Percentiles rank a stretch among this genome's conserved stretches.
Conservation (phyloP, 2,113 vertebrate genomes). For the Protobothrops mucrosquamatus region DNA sequence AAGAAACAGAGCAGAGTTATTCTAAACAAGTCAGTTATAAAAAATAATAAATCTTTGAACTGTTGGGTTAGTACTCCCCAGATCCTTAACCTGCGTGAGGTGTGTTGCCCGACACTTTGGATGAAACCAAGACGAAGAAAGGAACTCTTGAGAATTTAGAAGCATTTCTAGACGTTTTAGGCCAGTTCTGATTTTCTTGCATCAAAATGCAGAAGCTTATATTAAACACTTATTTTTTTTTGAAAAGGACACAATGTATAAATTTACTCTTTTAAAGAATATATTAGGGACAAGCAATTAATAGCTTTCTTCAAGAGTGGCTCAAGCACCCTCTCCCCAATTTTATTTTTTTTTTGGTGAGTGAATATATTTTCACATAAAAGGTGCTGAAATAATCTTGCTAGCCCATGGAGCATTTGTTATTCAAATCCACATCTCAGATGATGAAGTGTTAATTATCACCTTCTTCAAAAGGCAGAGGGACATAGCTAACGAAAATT, state of each 20-base stretch:
- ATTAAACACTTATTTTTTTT: background rate
- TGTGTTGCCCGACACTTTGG: background rate
- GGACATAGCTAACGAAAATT: rapidly evolving
- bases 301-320: conserved; percentile 11
- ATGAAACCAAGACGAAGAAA: background rate
- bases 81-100: background rate
- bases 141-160: background rate
- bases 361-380: conserved; percentile 29
- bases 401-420: conserved; percentile 11
- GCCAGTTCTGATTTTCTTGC: background rate
- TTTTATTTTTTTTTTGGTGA: background rate
- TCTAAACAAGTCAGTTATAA: background rate
- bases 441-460: conserved; percentile 10
- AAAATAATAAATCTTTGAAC: background rate
- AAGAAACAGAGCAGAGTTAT: background rate
- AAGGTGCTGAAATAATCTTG: conserved; percentile 25
- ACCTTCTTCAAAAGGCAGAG: conserved; percentile 29
- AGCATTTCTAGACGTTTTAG: background rate
- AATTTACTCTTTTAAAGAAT: background rate
- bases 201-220: background rate
- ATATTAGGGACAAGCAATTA: conserved; percentile 7
- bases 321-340: background rate
- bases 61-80: background rate
- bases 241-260: background rate
- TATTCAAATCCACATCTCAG: background rate